These are phyloP conservation scores for Nannospalax galili DNA, from an alignment of 2,113 vertebrate genomes.

Conservation along the genomic window DNA sequence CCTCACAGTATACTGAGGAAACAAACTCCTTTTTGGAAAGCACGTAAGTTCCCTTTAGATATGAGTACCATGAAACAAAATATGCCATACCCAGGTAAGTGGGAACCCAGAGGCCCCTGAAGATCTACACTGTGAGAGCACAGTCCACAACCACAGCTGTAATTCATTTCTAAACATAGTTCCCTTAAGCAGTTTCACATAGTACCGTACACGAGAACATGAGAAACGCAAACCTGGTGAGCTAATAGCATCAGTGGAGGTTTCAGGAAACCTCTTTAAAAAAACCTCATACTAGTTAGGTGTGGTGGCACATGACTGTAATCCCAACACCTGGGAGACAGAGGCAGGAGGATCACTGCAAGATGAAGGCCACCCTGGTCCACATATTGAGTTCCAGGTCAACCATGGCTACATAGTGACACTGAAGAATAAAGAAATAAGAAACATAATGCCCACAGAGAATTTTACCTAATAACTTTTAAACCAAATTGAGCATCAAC, in stretches of 20 bases:
- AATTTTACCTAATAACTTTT: slow-evolving; percentile 61
- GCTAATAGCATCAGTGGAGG: slow-evolving; percentile 51
- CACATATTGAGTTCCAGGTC: not conserved
- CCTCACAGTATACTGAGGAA: slow-evolving; percentile 41
- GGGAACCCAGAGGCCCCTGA: slow-evolving; percentile 15
- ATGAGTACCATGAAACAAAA: slow-evolving; percentile 65
- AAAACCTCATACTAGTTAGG: not conserved
- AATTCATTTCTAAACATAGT: slow-evolving; percentile 54
- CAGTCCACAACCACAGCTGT: slow-evolving; percentile 31
- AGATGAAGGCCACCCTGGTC: not conserved
- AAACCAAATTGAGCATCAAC: slow-evolving; percentile 65
- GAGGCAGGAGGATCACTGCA: not conserved
- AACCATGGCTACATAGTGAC: not conserved
- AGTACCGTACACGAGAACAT: slow-evolving; percentile 62
- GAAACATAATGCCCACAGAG: slow-evolving; percentile 9
- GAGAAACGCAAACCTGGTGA: slow-evolving; percentile 60
- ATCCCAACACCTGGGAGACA: not conserved
- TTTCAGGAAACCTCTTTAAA: slow-evolving; percentile 67
- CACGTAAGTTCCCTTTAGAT: slow-evolving; percentile 53
- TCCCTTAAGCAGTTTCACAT: slow-evolving; percentile 72
- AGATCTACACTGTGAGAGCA: not conserved
- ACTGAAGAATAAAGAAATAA: not conserved
- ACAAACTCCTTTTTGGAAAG: slow-evolving; percentile 59
- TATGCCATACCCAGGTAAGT: slow-evolving; percentile 47
- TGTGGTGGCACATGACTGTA: not conserved